phyloP scores from a whole-genome alignment of 30 jellyfish, hydroid and myxozoan genomes.

The Cassiopea andromeda region DNA sequence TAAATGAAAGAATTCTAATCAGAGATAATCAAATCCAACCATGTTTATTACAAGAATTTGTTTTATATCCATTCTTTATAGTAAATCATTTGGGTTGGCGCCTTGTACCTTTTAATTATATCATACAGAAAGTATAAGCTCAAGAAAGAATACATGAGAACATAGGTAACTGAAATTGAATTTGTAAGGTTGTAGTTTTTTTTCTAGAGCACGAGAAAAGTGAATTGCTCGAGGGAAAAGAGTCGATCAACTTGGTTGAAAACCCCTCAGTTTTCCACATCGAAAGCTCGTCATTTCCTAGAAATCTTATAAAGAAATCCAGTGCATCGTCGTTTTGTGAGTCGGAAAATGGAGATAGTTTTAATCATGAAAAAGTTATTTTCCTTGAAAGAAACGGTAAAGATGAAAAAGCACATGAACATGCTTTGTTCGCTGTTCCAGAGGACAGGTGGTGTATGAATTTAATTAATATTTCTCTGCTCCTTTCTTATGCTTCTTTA shows the following conservation, averaged over 20 bases:
- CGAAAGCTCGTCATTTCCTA: slow-evolving; percentile 29
- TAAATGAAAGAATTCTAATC: too few species aligned
- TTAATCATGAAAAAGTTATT: slow-evolving; percentile 20
- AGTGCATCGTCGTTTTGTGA: slow-evolving; percentile 6
- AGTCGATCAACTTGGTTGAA: slow-evolving; percentile 9
- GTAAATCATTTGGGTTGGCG: too few species aligned
- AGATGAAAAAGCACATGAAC: slow-evolving; percentile 6
- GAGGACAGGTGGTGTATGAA: slow-evolving; percentile 43
- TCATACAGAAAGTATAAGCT: too few species aligned
- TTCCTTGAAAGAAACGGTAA: slow-evolving; percentile 11
- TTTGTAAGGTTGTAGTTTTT: not conserved
- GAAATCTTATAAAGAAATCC: slow-evolving; percentile 38
- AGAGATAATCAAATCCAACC: too few species aligned
- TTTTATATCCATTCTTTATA: too few species aligned
- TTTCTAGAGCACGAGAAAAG: slow-evolving; percentile 2
- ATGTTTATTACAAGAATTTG: too few species aligned
- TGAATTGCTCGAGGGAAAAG: not conserved
- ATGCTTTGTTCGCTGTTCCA: slow-evolving; percentile 16
- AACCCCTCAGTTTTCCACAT: slow-evolving; percentile 46
- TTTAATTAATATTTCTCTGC: not conserved
- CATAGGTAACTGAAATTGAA: not conserved
- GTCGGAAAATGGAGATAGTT: not conserved
- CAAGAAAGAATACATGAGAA: too few species aligned
- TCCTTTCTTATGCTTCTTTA: not conserved
- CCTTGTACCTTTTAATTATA: too few species aligned